These are phyloP conservation scores for Camponotus vicinus DNA, from an alignment of 1,140 invertebrate species.

Conservation along the genomic window DNA sequence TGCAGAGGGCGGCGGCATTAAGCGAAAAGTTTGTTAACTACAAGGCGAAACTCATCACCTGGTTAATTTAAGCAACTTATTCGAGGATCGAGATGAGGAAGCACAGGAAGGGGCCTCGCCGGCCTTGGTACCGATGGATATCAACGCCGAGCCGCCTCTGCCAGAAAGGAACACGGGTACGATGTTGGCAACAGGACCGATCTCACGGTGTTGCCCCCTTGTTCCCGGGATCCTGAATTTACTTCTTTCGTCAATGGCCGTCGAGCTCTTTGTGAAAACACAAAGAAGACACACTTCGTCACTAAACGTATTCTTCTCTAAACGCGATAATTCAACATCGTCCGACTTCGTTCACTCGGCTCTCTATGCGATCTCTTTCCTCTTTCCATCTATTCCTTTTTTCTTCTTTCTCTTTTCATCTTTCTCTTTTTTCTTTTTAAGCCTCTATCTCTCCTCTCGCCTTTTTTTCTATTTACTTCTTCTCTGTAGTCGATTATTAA, in stretches of 20 bases:
- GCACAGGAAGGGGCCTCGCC: conserved; percentile 54
- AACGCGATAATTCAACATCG: conserved; percentile 31
- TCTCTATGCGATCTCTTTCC: conserved; percentile 9
- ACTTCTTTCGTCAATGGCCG: conserved; percentile 64
- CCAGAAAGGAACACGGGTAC: conserved; percentile 81
- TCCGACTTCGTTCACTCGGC: conserved; percentile 43
- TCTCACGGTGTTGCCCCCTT: conserved; percentile 80
- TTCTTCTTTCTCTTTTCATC: background rate
- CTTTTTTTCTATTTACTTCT: background rate
- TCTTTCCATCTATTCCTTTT: background rate
- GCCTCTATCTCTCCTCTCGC: background rate
- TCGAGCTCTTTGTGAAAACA: conserved; percentile 64
- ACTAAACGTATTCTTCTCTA: conserved; percentile 13
- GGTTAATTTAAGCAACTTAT: conserved; percentile 89
- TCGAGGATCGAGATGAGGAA: conserved; percentile 62
- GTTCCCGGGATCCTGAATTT: conserved; percentile 81
- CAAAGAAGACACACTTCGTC: conserved; percentile 28
- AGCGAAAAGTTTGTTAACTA: conserved; percentile 96
- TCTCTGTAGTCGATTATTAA: conserved; percentile 19
- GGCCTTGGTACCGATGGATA: conserved; percentile 50
- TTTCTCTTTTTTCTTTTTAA: background rate
- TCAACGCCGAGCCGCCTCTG: conserved; percentile 59
- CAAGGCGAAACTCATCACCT: conserved; percentile 95
- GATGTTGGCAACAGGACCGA: conserved; percentile 78
- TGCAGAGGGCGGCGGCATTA: conserved; percentile 93